Evolutionary conservation across 2,113 vertebrate genomes (phyloP).

Genomic region (Alces alces): DNA sequence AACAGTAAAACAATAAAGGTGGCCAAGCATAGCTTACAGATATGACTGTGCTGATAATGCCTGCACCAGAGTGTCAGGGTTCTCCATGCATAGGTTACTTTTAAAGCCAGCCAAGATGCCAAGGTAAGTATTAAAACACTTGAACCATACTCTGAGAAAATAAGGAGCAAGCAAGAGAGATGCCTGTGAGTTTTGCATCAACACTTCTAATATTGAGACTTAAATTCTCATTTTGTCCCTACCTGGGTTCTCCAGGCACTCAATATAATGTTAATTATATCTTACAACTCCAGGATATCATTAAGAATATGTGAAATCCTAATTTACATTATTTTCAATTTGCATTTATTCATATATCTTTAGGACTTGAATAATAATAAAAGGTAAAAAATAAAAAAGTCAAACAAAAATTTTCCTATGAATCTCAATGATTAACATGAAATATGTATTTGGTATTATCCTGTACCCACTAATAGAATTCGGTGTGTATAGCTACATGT

Average conservation of each 20-base stretch:
- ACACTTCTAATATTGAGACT: constrained; percentile 28
- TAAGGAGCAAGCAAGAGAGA: neutral
- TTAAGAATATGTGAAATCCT: constrained; percentile 50
- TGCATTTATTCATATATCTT: constrained; percentile 48
- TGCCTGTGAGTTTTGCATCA: constrained; percentile 40
- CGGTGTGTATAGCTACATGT: neutral
- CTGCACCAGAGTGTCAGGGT: constrained; percentile 31
- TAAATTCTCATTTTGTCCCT: constrained; percentile 38
- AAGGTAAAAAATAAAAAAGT: constrained; percentile 15
- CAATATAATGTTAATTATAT: constrained; percentile 40
- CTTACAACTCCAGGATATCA: constrained; percentile 39
- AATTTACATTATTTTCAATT: constrained; percentile 34
- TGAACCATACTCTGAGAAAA: constrained; percentile 50
- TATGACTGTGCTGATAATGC: constrained; percentile 23
- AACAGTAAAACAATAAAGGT: constrained; percentile 71
- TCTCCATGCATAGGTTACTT: constrained; percentile 56
- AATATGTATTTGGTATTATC: neutral
- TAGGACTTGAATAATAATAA: constrained; percentile 36
- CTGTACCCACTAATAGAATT: neutral
- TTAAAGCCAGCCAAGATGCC: constrained; percentile 39
- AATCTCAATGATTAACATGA: neutral
- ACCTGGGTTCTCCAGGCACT: constrained; percentile 20
- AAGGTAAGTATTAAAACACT: constrained; percentile 42
- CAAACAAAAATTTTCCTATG: constrained; percentile 7
- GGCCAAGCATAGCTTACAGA: constrained; percentile 64